Percentiles rank a stretch among this genome's conserved stretches.
phyloP scores from a whole-genome alignment of 2,113 vertebrate genomes.

The Brevimyrus niger region DNA sequence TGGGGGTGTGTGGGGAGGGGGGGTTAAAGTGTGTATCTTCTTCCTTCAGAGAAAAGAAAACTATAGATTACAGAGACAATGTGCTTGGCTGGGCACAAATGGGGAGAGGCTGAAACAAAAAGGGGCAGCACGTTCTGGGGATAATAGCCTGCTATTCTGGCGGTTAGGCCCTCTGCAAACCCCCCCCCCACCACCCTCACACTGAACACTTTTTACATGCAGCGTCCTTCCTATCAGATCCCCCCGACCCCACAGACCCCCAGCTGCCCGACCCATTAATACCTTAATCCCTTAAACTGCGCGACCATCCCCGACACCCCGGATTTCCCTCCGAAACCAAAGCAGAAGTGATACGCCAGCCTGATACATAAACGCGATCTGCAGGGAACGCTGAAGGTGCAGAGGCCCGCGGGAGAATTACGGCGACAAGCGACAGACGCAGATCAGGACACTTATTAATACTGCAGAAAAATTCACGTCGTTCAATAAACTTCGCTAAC shows the following conservation, averaged over 20 bases:
- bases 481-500: constrained; percentile 57
- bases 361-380: not conserved
- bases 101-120: constrained; percentile 46
- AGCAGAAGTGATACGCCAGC: not conserved
- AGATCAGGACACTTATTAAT: constrained; percentile 45
- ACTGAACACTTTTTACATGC: constrained; percentile 42
- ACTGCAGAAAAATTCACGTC: constrained; percentile 57
- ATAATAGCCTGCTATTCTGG: constrained; percentile 51
- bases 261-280: constrained; percentile 37
- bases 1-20: constrained; percentile 26
- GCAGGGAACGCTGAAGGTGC: constrained; percentile 37
- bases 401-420: constrained; percentile 50
- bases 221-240: not conserved
- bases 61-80: constrained; percentile 54
- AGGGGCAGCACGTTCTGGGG: constrained; percentile 45
- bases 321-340: not conserved
- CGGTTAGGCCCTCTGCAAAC: constrained; percentile 38
- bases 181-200: constrained; percentile 33
- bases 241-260: constrained; percentile 10
- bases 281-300: constrained; percentile 40
- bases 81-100: constrained; percentile 55
- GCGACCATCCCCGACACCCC: constrained; percentile 35
- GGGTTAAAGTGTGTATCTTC: constrained; percentile 32
- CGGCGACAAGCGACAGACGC: constrained; percentile 51
- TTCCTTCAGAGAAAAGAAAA: constrained; percentile 43